Conservation (phyloP, 2,113 vertebrate species). For the Odocoileus hemionus region DNA sequence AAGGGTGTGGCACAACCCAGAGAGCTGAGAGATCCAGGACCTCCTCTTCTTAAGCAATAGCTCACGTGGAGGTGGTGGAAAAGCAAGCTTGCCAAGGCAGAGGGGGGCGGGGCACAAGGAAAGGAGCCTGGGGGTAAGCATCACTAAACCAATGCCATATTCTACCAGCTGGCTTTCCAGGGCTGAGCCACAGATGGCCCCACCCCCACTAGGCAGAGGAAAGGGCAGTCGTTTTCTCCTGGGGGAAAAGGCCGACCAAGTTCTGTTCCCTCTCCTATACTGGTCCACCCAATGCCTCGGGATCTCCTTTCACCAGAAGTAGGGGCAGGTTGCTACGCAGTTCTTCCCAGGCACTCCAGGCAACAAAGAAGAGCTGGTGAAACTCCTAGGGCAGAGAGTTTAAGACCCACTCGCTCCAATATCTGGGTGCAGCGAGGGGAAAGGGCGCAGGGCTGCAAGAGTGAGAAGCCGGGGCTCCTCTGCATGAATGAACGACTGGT, state of each 20-base stretch:
- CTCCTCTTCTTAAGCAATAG: not conserved
- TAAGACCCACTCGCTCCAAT: not conserved
- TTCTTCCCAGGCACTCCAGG: not conserved
- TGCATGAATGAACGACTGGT: slow-evolving; percentile 29
- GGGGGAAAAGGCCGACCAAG: not conserved
- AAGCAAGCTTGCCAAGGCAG: not conserved
- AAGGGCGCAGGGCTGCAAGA: not conserved
- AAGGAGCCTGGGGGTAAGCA: not conserved
- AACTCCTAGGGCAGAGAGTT: not conserved
- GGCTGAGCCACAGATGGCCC: not conserved
- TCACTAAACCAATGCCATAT: not conserved
- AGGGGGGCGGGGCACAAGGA: not conserved
- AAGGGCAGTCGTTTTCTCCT: not conserved
- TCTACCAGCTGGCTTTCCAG: not conserved
- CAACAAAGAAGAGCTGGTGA: not conserved
- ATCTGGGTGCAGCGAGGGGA: not conserved
- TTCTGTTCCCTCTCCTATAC: not conserved
- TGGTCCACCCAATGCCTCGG: not conserved
- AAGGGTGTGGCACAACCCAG: not conserved
- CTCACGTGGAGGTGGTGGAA: not conserved
- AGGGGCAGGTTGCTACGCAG: not conserved
- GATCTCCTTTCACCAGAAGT: not conserved
- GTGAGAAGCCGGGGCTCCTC: not conserved
- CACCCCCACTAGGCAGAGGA: not conserved
- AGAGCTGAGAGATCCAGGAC: not conserved